phyloP scores from a whole-genome alignment of 1,140 invertebrate genomes.

The Antheraea mylitta region DNA sequence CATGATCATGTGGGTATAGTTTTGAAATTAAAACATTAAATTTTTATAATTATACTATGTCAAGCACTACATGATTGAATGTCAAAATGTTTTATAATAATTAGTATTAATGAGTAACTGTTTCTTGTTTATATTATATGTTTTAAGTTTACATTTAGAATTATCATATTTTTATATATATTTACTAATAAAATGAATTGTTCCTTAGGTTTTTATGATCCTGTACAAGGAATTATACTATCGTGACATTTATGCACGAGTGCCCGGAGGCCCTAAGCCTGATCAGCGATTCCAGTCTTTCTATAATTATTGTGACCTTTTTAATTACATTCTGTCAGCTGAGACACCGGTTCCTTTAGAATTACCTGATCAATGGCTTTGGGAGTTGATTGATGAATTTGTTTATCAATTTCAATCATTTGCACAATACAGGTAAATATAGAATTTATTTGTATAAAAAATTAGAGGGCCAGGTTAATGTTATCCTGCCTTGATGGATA shows the following conservation, averaged over 20 bases:
- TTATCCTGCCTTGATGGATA: too few species aligned
- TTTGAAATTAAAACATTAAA: background rate
- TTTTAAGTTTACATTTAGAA: too few species aligned
- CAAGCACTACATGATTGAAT: background rate
- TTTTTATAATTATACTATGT: too few species aligned
- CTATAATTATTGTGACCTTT: conserved; percentile 98
- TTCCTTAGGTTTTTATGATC: conserved; percentile 89
- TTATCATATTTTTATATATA: too few species aligned
- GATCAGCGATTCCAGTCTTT: conserved; percentile 97
- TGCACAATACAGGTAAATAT: conserved; percentile 88
- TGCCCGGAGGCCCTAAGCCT: conserved; percentile 91
- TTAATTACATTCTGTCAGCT: conserved; percentile 96
- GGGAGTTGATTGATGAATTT: conserved; percentile 99
- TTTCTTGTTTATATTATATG: too few species aligned
- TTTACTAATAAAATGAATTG: background rate
- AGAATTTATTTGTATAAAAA: background rate
- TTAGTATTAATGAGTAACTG: too few species aligned
- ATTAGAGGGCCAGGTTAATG: too few species aligned
- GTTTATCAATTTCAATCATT: conserved; percentile 98
- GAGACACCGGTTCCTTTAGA: conserved; percentile 94
- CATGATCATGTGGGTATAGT: conserved; percentile 82
- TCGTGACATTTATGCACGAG: conserved; percentile 96
- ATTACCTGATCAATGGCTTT: conserved; percentile 99
- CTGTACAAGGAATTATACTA: conserved; percentile 99
- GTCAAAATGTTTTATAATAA: too few species aligned